A percentile compares a stretch with the other conserved stretches of the same genome.
phyloP scores from a whole-genome alignment of 1,140 invertebrate species.

The Manduca sexta region DNA sequence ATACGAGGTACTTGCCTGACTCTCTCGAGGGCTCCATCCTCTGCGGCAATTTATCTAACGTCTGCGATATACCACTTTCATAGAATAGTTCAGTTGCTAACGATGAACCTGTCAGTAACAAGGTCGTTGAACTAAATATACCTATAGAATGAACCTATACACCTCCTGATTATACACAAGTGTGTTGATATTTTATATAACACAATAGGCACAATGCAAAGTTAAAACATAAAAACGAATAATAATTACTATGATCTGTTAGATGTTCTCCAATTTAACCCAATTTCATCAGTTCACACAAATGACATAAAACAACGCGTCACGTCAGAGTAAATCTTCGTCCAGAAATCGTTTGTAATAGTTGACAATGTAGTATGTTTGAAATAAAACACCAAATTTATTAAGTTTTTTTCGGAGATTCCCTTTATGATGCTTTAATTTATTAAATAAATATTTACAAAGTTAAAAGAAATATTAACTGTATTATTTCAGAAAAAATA shows the following conservation, averaged over 20 bases:
- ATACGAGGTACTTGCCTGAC: slow-evolving; percentile 43
- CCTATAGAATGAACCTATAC: slow-evolving; percentile 53
- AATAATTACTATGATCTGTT: no score
- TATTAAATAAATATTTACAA: neutral
- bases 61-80: slow-evolving; percentile 59
- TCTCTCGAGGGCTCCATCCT: slow-evolving; percentile 69
- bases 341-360: slow-evolving; percentile 20
- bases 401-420: no score
- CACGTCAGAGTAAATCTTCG: slow-evolving; percentile 46
- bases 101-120: slow-evolving; percentile 73
- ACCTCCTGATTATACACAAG: slow-evolving; percentile 27
- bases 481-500: no score
- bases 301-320: slow-evolving; percentile 63
- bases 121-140: slow-evolving; percentile 74
- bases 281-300: slow-evolving; percentile 21
- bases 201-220: slow-evolving; percentile 5
- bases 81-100: slow-evolving; percentile 64
- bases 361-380: no score
- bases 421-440: no score
- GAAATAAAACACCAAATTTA: no score
- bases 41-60: slow-evolving; percentile 42
- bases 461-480: no score
- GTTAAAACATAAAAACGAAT: neutral
- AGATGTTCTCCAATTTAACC: slow-evolving; percentile 15
- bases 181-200: slow-evolving; percentile 8